Evolutionary conservation across 2,797 vertebrate genomes (phyloP).

Genomic region (Pseudochirops corinnae): DNA sequence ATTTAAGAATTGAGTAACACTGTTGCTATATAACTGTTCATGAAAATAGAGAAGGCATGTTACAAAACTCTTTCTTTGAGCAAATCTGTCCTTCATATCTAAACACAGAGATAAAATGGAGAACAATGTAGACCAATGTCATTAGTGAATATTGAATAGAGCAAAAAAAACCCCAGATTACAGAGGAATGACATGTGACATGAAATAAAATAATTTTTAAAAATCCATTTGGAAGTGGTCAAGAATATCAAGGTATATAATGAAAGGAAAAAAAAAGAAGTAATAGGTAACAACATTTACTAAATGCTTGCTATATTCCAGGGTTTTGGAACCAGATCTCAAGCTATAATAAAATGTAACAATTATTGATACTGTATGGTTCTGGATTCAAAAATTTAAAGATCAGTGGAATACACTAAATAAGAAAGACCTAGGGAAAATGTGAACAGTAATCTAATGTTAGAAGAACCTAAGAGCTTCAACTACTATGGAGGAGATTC

Average conservation of each 20-base stretch:
- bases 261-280: neutral
- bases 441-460: neutral
- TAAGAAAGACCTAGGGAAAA: neutral
- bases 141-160: neutral
- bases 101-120: too few species aligned
- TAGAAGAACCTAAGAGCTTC: neutral
- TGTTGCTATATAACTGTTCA: too few species aligned
- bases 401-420: neutral
- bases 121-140: too few species aligned
- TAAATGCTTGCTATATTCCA: neutral
- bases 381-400: neutral
- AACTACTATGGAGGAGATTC: neutral
- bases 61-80: too few species aligned
- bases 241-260: neutral
- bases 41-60: too few species aligned
- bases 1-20: too few species aligned
- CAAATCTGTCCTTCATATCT: too few species aligned
- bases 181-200: neutral
- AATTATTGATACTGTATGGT: neutral
- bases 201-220: neutral
- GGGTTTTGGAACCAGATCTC: neutral
- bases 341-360: neutral
- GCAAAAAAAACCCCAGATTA: neutral
- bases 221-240: neutral
- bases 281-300: neutral